phyloP scores from a whole-genome alignment of 2,888 invertebrate genomes.

The Drosophila barbarae region DNA sequence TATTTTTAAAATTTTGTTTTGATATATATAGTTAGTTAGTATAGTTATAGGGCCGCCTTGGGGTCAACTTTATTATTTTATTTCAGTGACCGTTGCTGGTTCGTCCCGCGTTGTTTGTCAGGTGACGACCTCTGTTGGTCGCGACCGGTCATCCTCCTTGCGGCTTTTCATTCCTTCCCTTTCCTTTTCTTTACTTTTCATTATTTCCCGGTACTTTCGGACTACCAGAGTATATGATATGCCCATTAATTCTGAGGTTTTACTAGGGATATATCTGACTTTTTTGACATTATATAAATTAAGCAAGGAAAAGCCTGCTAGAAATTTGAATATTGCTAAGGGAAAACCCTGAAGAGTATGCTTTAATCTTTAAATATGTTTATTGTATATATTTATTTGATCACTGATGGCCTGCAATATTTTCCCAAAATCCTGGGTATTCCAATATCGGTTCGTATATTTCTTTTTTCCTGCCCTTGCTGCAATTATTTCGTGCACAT shows the following conservation, averaged over 20 bases:
- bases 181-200: conserved; percentile 25
- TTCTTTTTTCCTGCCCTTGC: conserved; percentile 4
- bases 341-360: not conserved
- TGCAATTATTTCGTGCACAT: conserved; percentile 51
- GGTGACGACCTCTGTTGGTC: conserved; percentile 25
- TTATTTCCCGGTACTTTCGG: conserved; percentile 18
- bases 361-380: not conserved
- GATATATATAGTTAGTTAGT: not conserved
- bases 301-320: not conserved
- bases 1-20: no score
- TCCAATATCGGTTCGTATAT: not conserved
- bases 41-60: not conserved
- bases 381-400: not conserved
- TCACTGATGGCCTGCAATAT: conserved; percentile 1
- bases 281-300: not conserved
- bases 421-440: conserved; percentile 6
- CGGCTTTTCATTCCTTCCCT: conserved; percentile 18
- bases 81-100: not conserved
- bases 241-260: not conserved
- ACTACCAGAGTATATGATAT: not conserved
- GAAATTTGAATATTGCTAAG: not conserved
- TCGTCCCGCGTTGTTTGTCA: conserved; percentile 17
- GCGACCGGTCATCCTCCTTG: conserved; percentile 29
- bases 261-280: not conserved
- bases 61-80: not conserved